Percentiles rank a stretch among this genome's conserved stretches.
Evolutionary conservation across 2,888 invertebrate species (phyloP).

Genomic region (Xylota segnis): DNA sequence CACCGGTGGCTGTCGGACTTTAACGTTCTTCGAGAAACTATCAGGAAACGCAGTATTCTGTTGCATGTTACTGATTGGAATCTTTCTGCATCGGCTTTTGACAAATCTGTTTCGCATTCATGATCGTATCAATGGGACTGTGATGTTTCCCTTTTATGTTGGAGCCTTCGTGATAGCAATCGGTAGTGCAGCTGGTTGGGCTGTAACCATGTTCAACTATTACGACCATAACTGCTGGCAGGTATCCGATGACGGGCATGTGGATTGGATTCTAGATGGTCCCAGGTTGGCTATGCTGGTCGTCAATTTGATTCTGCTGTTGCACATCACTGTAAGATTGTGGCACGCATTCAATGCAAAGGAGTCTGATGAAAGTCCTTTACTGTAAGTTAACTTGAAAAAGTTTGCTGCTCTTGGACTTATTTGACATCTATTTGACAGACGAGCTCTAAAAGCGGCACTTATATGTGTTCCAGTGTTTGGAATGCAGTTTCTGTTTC

Average conservation of each 20-base stretch:
- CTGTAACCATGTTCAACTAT: constrained; percentile 85
- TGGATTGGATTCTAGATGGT: constrained; percentile 88
- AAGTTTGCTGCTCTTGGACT: neutral
- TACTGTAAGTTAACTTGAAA: constrained; percentile 52
- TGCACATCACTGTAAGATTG: constrained; percentile 88
- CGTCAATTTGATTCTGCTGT: constrained; percentile 87
- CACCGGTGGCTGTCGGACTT: constrained; percentile 85
- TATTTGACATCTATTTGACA: constrained; percentile 80
- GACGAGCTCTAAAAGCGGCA: constrained; percentile 88
- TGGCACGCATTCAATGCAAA: constrained; percentile 86
- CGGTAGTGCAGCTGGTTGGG: constrained; percentile 86
- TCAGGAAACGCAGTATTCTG: constrained; percentile 88
- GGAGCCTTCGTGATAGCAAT: constrained; percentile 85
- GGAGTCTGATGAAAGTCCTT: constrained; percentile 64
- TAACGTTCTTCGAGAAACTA: constrained; percentile 86
- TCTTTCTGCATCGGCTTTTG: constrained; percentile 88
- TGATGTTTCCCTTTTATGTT: constrained; percentile 85
- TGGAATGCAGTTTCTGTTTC: constrained; percentile 88
- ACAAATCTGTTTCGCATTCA: constrained; percentile 87
- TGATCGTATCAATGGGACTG: constrained; percentile 79
- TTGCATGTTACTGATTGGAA: constrained; percentile 89
- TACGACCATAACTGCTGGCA: constrained; percentile 87
- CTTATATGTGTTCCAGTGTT: constrained; percentile 89
- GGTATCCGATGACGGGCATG: constrained; percentile 85
- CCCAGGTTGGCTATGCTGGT: constrained; percentile 86